Evolutionary conservation across 2,113 vertebrate genomes (phyloP).

Genomic region (Lophochroa leadbeateri): DNA sequence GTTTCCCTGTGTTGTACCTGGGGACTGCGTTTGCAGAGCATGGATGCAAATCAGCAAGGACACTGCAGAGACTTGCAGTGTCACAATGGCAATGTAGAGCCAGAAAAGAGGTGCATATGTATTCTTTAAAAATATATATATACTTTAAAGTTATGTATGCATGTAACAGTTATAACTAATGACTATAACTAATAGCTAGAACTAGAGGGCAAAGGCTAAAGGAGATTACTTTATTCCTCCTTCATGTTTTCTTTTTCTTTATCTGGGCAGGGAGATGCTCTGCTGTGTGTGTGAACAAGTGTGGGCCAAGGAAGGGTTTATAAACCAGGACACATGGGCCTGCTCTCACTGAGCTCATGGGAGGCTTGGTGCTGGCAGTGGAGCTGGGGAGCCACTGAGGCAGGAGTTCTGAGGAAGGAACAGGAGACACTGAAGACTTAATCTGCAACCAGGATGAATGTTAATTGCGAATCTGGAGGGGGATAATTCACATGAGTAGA

Average conservation of each 20-base stretch:
- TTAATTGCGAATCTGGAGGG: not conserved
- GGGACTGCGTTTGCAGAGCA: not conserved
- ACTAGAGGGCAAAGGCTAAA: not conserved
- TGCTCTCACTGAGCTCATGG: not conserved
- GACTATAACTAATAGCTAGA: not conserved
- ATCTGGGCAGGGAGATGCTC: not conserved
- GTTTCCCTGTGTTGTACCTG: not conserved
- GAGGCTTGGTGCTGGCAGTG: not conserved
- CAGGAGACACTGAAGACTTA: not conserved
- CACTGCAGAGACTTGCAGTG: not conserved
- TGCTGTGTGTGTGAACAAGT: not conserved
- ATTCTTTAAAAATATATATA: not conserved
- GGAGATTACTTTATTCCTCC: not conserved
- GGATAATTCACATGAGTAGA: not conserved
- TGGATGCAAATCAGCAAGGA: not conserved
- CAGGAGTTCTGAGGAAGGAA: not conserved
- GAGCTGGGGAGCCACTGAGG: not conserved
- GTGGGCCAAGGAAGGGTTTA: not conserved
- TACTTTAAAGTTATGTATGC: not conserved
- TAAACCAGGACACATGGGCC: accelerated
- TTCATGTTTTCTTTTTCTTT: not conserved
- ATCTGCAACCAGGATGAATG: not conserved
- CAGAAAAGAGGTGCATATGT: not conserved
- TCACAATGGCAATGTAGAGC: not conserved
- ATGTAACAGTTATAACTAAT: not conserved